Conservation (phyloP, 2,113 vertebrate genomes). For the Malurus alboscapulatus region DNA sequence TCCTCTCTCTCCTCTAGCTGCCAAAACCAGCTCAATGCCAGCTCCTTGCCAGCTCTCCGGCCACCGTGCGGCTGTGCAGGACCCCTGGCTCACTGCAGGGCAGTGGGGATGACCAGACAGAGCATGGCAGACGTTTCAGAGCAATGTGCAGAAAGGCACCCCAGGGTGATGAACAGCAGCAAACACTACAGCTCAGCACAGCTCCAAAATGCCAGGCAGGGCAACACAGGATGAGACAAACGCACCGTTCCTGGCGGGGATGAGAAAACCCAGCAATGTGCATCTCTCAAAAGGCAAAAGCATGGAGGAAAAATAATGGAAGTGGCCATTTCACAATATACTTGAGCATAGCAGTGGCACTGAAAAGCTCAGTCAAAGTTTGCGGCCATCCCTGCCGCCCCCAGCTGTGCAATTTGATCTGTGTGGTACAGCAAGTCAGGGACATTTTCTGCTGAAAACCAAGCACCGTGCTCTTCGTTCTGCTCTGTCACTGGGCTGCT, state of each 20-base stretch:
- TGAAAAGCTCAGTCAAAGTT: background rate
- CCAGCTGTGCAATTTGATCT: background rate
- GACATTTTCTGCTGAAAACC: background rate
- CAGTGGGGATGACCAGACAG: fast-evolving
- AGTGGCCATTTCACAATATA: background rate
- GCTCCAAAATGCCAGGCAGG: background rate
- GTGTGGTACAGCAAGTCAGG: background rate
- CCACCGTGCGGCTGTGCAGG: fast-evolving
- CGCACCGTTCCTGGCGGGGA: background rate
- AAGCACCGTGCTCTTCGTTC: background rate
- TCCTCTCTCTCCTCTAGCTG: background rate
- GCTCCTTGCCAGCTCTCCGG: background rate
- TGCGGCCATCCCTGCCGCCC: background rate
- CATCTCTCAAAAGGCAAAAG: background rate
- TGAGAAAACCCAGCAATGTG: background rate
- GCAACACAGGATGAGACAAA: fast-evolving
- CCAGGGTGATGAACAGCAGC: background rate
- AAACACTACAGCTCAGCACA: fast-evolving
- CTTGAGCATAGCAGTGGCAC: background rate
- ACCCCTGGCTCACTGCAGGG: background rate
- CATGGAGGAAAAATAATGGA: background rate
- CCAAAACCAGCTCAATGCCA: background rate
- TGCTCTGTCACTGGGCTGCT: background rate
- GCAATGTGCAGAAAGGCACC: fast-evolving
- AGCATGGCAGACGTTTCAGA: background rate